phyloP scores from a whole-genome alignment of 2,888 invertebrate species.

The Clunio marinus region DNA sequence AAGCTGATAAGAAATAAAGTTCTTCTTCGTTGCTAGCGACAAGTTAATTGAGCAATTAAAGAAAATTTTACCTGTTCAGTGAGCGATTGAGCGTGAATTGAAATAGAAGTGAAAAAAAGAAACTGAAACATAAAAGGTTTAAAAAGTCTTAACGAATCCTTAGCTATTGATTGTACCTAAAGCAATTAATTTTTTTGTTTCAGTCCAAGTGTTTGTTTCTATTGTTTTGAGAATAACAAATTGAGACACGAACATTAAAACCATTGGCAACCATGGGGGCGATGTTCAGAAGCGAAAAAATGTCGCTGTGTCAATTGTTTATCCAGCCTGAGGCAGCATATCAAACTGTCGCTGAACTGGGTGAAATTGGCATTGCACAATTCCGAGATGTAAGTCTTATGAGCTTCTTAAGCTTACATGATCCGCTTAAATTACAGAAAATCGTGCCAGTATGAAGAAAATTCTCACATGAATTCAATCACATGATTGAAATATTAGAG shows the following conservation, averaged over 20 bases:
- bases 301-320: conserved; percentile 90
- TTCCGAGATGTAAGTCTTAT: conserved; percentile 82
- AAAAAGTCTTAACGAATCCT: too few relatives aligned
- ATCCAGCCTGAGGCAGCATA: conserved; percentile 95
- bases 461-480: conserved; percentile 6
- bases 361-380: conserved; percentile 89
- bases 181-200: too few relatives aligned
- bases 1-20: conserved; percentile 3
- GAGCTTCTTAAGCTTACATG: neutral
- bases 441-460: neutral
- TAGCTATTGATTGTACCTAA: too few relatives aligned
- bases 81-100: neutral
- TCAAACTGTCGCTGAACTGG: conserved; percentile 87
- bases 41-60: conserved; percentile 5
- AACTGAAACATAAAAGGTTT: neutral
- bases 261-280: conserved; percentile 72
- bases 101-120: neutral
- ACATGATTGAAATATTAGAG: conserved; percentile 8
- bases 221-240: too few relatives aligned
- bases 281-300: conserved; percentile 85
- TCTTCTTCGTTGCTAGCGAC: neutral
- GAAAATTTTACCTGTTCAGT: conserved; percentile 7
- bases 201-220: too few relatives aligned
- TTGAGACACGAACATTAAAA: too few relatives aligned
- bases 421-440: neutral